Evolutionary conservation across 2,888 invertebrate species (phyloP).

Genomic region (Synanthedon vespiformis): DNA sequence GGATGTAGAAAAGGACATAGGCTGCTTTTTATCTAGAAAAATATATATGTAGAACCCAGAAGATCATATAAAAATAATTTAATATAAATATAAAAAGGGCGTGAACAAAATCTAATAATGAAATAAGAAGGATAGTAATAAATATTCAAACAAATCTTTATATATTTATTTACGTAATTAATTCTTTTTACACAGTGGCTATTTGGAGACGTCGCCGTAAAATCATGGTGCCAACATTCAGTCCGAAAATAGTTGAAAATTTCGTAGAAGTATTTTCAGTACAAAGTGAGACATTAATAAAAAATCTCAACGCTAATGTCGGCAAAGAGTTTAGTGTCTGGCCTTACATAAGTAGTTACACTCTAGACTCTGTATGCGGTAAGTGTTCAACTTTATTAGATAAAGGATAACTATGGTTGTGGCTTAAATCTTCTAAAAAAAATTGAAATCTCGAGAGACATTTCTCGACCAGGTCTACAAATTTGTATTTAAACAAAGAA

Average conservation of each 20-base stretch:
- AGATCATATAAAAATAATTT: too few species aligned
- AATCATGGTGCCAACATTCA: slow-evolving; percentile 75
- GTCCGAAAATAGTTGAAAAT: slow-evolving; percentile 74
- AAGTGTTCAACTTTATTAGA: slow-evolving; percentile 10
- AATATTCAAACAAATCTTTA: background rate
- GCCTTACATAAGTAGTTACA: slow-evolving; percentile 66
- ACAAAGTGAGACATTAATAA: slow-evolving; percentile 62
- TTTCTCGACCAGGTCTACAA: too few species aligned
- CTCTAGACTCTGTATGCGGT: slow-evolving; percentile 76
- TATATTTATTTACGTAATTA: background rate
- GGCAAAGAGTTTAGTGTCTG: slow-evolving; percentile 58
- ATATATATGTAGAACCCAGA: too few species aligned
- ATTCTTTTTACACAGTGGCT: slow-evolving; percentile 24
- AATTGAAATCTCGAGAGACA: too few species aligned
- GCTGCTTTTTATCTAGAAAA: too few species aligned
- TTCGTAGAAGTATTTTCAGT: slow-evolving; percentile 74
- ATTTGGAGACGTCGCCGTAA: slow-evolving; percentile 75
- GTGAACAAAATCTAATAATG: too few species aligned
- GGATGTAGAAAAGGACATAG: too few species aligned
- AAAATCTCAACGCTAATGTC: slow-evolving; percentile 30
- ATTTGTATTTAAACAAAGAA: background rate
- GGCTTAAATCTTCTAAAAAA: too few species aligned
- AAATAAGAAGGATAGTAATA: too few species aligned
- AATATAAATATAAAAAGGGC: too few species aligned
- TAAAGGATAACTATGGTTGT: too few species aligned